Base-by-base conservation (phyloP, 2,797 vertebrate genomes). In the Diceros bicornis region DNA sequence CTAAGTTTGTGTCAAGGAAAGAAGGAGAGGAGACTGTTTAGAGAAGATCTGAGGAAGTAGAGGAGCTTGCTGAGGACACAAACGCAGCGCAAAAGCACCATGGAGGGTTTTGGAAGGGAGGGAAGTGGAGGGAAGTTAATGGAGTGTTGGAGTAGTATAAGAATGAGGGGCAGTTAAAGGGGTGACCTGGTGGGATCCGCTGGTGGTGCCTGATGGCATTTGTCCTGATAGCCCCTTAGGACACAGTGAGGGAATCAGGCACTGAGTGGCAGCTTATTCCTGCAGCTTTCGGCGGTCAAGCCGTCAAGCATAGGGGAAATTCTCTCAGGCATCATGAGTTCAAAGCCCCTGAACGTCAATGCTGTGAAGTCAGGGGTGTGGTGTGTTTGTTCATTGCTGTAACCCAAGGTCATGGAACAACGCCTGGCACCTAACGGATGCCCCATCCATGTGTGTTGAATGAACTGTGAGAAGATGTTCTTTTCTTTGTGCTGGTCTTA, bases 81-180 rank as follows among this genome's bases (percentile, higher is more conserved):
- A 34, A 13, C 47, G 13, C 5, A 0, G 4, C 9, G 17, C 68
- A 6, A 3, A 57, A 57, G 32, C 57, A n/a, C 7, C 3, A 0
- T 16, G 29, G 32, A 47, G 55, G 16, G 1, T 25, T 59, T 37
- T 13, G 34, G 23, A 13, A 66, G 61, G 47, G 7, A 66, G 34
- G 23, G 29, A 20, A 29, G 4, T 6, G 6, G 37, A 29, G 29
- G 50, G 25, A 18, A 3, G 13, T 14, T 16, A 23, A 50, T 23
- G 57, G 12, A 25, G 71, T 29, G 7, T 21, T 34, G 2, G 6
- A 69, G 61, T 52, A 6, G 1, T 32, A 44, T 2, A 34, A 47
- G 6, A 21, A 2, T 41, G 8, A 52, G 47, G 10, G 44, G 16
- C 41, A 52, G 44, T 32, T 23, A 37, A 11, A 55, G 20, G 59